Evolutionary conservation across 2,888 invertebrate genomes (phyloP), one percentile per base, ranked within the genome.

Genomic region (Nephrotoma guestfalica): DNA sequence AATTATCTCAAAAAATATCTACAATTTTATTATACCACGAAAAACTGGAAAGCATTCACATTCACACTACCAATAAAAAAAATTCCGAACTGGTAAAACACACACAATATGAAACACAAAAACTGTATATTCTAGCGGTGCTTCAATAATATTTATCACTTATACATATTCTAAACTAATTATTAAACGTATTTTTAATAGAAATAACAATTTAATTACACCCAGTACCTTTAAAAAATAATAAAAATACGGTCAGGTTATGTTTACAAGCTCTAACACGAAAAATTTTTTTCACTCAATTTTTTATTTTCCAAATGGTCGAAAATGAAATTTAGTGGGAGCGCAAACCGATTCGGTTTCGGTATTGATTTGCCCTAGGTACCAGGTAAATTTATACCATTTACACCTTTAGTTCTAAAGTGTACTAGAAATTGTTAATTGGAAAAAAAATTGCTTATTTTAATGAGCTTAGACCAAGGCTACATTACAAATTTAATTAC

Each of bases 181-280:
- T 71, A 30, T 30, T 71, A 9, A 71, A 71, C 71, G 30, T 4
- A 30, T 30, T 71, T 71, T 71, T 71, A 71, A 71, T 30, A 30
- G 6, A 71, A 71, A 71, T 71, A 71, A 71, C 30, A 71, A 30
- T 71, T 71, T 9, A 30, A 71, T 30, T 30, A 30, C 71, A 30
- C 7, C 71, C 71, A 71, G 71, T 71, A 71, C 71, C 30, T 18
- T 71, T 71, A 71, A 71, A 51, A 71, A 71, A 71, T 71, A 71
- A 71, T 71, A 71, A 30, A 71, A 71, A 71, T 71, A 71, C 71
- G 71, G 30, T 84, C 84, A 84, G 84, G 84, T 84, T 84, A 84
- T 84, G 84, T 84, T 84, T 84, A 84, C 84, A 84, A 84, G 84
- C 84, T 15, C 84, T 71, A 84, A 84, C 84, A 71, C 71, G 71